Base-by-base conservation (phyloP, 1,140 invertebrate species). In the Proctacanthus coquilletti region DNA sequence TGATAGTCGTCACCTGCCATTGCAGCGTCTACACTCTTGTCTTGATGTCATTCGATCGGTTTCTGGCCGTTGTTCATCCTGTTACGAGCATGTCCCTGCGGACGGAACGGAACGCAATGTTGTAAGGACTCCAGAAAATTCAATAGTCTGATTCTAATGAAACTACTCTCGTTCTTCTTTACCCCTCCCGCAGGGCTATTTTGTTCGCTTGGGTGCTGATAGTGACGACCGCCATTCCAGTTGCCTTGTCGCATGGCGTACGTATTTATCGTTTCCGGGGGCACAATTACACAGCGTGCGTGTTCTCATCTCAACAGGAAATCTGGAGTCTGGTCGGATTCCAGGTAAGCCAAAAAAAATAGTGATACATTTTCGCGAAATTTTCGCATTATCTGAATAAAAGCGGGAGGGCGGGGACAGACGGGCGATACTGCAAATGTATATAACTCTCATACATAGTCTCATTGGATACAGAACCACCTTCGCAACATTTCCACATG, bases 21-120 rank as follows among this genome's bases (percentile, higher is more conserved):
- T 45, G 81, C 85, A 45, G 87, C 91, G 9, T 89, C 80, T 95
- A 93, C 60, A 95, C 89, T 0, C 63, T 96, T 17, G 88, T 96
- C 0, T 70, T 96, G 30, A 95, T 97, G 89, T 92, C 88, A 13
- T 61, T 94, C 17, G 92, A 96, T 59, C 74, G 92, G 43, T 96
- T 89, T 60, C 68, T 97, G 50, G 92, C 92, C 15, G 89, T 97
- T 8, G 89, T 94, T 0, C 85, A 93, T 62, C 88, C 92, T 0
- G 85, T 96, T 38, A 70, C 78, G 2, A 91, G 85, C 34, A 93
- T 91, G 74, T 80, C 82, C 0, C 74, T 77, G 43, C 72, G 92
- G 36, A 96, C 83, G 2, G 82, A 92, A 55, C 71, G 68, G 31
- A 92, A 95, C 60, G 86, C 89, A 1, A 53, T 67, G 20, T 46